Base-by-base conservation (phyloP, 2,888 invertebrate genomes). In the Tuta absoluta region DNA sequence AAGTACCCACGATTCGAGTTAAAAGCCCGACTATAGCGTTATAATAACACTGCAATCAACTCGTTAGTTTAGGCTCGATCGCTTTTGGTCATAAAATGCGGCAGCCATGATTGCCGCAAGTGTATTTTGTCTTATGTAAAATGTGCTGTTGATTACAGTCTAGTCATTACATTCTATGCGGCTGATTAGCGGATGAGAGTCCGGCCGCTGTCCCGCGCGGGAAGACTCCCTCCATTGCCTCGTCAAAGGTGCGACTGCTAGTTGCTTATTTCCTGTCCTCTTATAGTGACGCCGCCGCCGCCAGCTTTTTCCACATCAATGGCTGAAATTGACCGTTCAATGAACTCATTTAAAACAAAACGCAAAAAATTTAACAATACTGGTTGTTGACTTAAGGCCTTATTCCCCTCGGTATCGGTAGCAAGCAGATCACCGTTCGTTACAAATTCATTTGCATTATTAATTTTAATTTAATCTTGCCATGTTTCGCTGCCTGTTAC, bases 251-350 rank as follows among this genome's bases (percentile, higher is more conserved):
- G 80, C 79, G 75, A 77, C 78, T 74, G 71, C 76, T 83, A 85
- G 82, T 85, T 85, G 83, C 74, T 76, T 77, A 85, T 86, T 85
- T 89, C 89, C 89, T 85, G 77, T 81, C 67, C 71, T 73, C 63
- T 74, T 75, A 77, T 74, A 76, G 78, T 75, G 73, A n/a, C 75
- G 76, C 24, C 71, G 68, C 77, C 74, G 77, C 72, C 74, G 76
- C 74, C 79, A 75, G 74, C 75, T 80, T 77, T 75, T 65, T 65
- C 49, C 51, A 17, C 51, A 56, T 48, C 17, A 19, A 53, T 59
- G 41, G 41, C 49, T 65, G 57, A 64, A 56, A 57, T 19, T 48
- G 41, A 58, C 21, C 19, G 63, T 66, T 56, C 37, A 53, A 21
- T 60, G 53, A 65, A 63, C 53, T 21, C 24, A 14, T 33, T 17